Conservation (phyloP, 2,797 vertebrate genomes). For the Poecile montanus region DNA sequence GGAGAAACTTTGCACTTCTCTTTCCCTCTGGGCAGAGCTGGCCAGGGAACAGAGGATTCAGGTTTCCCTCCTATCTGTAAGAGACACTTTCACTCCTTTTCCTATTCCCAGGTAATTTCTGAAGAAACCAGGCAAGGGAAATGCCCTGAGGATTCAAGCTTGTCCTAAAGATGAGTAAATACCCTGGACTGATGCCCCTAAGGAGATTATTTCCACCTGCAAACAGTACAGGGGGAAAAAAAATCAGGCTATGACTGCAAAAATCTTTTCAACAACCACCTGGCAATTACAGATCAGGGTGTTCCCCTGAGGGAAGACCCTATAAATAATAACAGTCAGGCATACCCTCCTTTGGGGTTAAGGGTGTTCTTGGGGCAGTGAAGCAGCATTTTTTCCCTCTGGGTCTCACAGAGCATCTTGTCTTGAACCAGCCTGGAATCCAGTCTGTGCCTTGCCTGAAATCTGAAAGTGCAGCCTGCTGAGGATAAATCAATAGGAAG, state of each 20-base stretch:
- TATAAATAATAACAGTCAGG: fast-evolving
- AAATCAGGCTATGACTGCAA: not conserved
- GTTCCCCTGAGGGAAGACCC: not conserved
- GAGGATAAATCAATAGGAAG: not conserved
- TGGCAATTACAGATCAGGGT: not conserved
- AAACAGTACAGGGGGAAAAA: not conserved
- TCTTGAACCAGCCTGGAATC: not conserved
- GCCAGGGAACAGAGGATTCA: not conserved
- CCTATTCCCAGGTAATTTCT: not conserved
- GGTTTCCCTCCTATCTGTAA: not conserved
- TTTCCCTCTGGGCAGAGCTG: not conserved
- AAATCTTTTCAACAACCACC: not conserved
- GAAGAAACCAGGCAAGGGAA: not conserved
- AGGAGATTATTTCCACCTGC: not conserved
- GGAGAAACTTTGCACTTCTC: not conserved
- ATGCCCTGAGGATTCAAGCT: not conserved
- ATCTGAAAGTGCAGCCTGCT: not conserved
- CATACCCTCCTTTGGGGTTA: not conserved
- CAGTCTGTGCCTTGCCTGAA: fast-evolving
- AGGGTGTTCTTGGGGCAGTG: not conserved
- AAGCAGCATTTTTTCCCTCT: fast-evolving
- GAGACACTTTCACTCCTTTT: not conserved
- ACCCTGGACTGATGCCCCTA: not conserved
- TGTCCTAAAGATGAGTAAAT: not conserved
- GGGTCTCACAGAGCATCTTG: not conserved